These are phyloP conservation scores for Semibalanus balanoides DNA, from an alignment of 1,140 invertebrate species.

Conservation along the genomic window DNA sequence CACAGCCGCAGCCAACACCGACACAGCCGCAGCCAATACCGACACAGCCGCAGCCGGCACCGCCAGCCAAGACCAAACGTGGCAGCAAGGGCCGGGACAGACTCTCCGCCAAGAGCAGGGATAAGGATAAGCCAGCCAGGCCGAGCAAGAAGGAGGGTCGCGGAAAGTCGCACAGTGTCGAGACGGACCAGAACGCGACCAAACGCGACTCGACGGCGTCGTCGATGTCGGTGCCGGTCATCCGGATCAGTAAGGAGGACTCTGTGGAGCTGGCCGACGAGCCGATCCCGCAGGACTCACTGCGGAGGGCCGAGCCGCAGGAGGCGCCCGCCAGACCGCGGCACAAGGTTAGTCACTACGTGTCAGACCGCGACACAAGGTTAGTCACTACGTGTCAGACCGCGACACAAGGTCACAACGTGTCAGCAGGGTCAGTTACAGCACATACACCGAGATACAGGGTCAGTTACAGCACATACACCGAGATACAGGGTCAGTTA, in stretches of 20 bases:
- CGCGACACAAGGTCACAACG: too few species aligned
- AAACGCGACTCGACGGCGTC: background rate
- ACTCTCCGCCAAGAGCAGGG: background rate
- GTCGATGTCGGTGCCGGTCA: background rate
- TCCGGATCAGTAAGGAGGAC: conserved; percentile 22
- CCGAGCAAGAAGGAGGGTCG: background rate
- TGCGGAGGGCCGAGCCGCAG: conserved; percentile 17
- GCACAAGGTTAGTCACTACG: background rate
- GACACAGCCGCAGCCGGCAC: background rate
- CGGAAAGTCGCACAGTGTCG: background rate
- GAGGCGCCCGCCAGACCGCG: conserved; percentile 12
- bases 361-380: background rate
- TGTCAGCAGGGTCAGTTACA: too few species aligned
- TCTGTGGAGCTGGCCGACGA: conserved; percentile 15
- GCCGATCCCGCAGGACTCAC: conserved; percentile 17
- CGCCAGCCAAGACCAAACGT: background rate
- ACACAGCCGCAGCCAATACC: background rate
- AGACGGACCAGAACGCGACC: background rate
- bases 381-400: too few species aligned
- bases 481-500: too few species aligned
- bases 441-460: too few species aligned
- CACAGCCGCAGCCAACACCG: too few species aligned
- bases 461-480: too few species aligned
- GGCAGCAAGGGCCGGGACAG: too few species aligned
- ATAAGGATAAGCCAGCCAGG: background rate